Base-by-base conservation (phyloP, 2,113 vertebrate genomes). In the Sakesphorus luctuosus region DNA sequence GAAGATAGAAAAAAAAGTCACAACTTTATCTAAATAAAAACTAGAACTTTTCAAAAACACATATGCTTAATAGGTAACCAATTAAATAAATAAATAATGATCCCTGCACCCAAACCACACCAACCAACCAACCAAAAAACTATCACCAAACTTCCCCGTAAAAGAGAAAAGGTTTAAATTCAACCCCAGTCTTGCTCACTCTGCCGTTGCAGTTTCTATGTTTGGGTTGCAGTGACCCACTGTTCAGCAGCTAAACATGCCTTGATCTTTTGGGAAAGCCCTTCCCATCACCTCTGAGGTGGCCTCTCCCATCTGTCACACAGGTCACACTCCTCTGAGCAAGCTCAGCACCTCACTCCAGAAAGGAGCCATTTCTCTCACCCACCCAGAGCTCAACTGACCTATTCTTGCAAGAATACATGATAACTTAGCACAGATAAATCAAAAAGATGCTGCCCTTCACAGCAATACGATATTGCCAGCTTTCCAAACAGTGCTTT, bases 81-180 rank as follows among this genome's bases (percentile, higher is more conserved):
- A 25, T 52, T 25, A 19, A 43, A 31, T 3, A 40, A 63, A 62
- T 20, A 49, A 46, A 25, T 7, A 52, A 40, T 50, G 38, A 29
- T 20, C 3, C 7, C 10, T 2, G 1, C 15, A 8, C 15, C 9
- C 11, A 55, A 19, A 26, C 7, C 0, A 1, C 13, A 28, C 5
- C 26, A 62, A 33, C 0, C 2, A 55, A 86, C n/a, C 10, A 33
- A 65, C 13, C 10, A 31, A n/a, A 33, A 62, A 40, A n/a, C 29
- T 26, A 63, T 10, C 20, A 28, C 6, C 53, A 36, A 49, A 68
- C 5, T 43, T 4, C 5, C 3, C 15, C 21, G 11, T 0, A 0
- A 31, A 53, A 62, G 49, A 33, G 8, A 63, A 50, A 44, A 3
- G 8, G 9, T 17, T 86, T 83, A 56, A 76, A 73, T 56, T 16